Percentiles rank a stretch among this genome's conserved stretches.
These are phyloP conservation scores for Colossoma macropomum DNA, from an alignment of 2,113 vertebrate genomes.

Conservation along the genomic window DNA sequence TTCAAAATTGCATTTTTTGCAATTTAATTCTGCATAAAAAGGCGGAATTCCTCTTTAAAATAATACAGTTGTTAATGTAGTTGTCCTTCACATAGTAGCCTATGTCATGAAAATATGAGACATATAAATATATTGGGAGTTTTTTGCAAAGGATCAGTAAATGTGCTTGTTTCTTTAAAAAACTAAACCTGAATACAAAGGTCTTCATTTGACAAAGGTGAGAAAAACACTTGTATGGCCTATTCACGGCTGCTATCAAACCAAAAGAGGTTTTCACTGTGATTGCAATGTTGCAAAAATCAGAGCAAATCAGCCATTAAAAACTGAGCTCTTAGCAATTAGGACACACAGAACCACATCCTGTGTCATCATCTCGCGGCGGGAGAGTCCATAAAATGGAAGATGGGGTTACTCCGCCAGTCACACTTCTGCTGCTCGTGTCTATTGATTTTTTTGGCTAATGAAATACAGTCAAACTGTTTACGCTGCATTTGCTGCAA, in stretches of 20 bases:
- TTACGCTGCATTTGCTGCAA: conserved; percentile 45
- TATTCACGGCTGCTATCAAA: conserved; percentile 1
- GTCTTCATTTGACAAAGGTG: conserved; percentile 13
- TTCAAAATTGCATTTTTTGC: too few relatives aligned
- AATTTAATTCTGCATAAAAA: too few relatives aligned
- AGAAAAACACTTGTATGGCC: neutral
- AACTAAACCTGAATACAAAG: neutral
- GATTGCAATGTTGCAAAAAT: conserved; percentile 49
- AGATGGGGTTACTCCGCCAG: neutral
- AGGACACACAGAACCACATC: conserved; percentile 25
- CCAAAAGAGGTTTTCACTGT: conserved; percentile 57
- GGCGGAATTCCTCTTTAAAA: too few relatives aligned
- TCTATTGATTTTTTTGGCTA: conserved; percentile 49
- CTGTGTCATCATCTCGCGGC: conserved; percentile 20
- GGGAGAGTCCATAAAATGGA: conserved; percentile 23
- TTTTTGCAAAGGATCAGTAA: neutral
- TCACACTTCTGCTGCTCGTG: conserved; percentile 8
- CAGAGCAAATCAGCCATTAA: conserved; percentile 26
- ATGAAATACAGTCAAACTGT: conserved; percentile 47
- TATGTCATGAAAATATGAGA: neutral
- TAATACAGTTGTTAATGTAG: neutral
- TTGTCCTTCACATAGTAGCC: too few relatives aligned
- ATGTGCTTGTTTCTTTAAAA: neutral
- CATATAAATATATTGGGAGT: too few relatives aligned
- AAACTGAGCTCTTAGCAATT: conserved; percentile 20